Percentiles rank a stretch among this genome's conserved stretches.
Conservation (phyloP, 2,113 vertebrate species). For the Pangasianodon gigas region DNA sequence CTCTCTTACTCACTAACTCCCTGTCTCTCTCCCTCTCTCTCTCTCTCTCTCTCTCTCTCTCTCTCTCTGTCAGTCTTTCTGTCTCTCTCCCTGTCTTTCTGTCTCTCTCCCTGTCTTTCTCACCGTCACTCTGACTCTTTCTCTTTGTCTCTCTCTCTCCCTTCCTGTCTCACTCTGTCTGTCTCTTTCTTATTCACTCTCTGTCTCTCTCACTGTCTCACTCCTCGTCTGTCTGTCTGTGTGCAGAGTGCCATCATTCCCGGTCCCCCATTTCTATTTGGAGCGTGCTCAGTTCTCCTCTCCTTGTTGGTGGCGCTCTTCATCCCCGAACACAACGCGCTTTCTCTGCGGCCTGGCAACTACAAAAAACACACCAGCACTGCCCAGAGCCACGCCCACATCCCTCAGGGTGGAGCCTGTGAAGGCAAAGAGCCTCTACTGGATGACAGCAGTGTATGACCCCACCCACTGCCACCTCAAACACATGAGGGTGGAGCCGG, state of each 20-base stretch:
- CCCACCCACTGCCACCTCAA: slow-evolving; percentile 54
- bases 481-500: background rate
- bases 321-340: slow-evolving; percentile 85
- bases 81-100: background rate
- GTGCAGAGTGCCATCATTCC: slow-evolving; percentile 88
- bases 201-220: background rate
- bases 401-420: slow-evolving; percentile 77
- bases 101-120: background rate
- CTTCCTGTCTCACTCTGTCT: background rate
- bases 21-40: background rate
- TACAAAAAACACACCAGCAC: slow-evolving; percentile 87
- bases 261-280: slow-evolving; percentile 90
- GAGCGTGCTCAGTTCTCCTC: slow-evolving; percentile 88
- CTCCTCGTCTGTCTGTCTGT: background rate
- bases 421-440: slow-evolving; percentile 89
- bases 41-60: no score
- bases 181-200: background rate
- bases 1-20: background rate
- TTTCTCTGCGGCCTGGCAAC: slow-evolving; percentile 75
- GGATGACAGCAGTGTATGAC: slow-evolving; percentile 89
- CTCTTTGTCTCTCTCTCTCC: no score
- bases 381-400: slow-evolving; percentile 82
- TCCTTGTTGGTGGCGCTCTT: slow-evolving; percentile 90
- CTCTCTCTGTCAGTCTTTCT: background rate
- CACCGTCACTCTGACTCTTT: no score